These are phyloP conservation scores for Melanocharis versteri DNA, from an alignment of 2,113 vertebrate genomes.

Conservation along the genomic window DNA sequence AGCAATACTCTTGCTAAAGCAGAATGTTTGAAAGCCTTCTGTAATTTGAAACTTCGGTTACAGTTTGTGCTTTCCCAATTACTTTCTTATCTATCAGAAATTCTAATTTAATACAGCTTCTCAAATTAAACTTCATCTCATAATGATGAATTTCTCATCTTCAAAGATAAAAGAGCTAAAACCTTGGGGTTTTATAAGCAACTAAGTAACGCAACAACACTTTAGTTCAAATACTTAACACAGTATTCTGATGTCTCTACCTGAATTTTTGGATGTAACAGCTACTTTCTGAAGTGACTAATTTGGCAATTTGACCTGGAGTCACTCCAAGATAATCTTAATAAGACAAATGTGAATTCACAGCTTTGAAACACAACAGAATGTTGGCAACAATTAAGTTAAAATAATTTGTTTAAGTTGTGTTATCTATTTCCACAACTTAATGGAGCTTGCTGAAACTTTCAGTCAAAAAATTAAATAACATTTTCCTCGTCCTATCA, in stretches of 20 bases:
- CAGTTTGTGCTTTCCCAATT: neutral
- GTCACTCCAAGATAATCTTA: neutral
- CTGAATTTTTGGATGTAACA: neutral
- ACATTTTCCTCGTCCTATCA: neutral
- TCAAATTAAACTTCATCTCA: neutral
- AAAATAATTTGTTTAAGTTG: neutral
- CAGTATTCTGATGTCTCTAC: neutral
- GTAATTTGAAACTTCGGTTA: neutral
- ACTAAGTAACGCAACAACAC: neutral
- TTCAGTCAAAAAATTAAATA: neutral
- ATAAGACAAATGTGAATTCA: neutral
- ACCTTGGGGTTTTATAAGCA: neutral
- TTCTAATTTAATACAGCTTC: neutral
- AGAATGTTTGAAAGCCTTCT: neutral
- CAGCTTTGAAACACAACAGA: neutral
- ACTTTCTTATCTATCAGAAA: neutral
- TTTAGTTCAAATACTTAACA: neutral
- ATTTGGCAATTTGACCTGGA: neutral
- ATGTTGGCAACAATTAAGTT: neutral
- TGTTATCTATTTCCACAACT: neutral
- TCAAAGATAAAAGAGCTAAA: neutral
- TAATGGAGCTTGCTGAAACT: neutral
- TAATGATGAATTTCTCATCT: neutral
- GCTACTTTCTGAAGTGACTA: neutral
- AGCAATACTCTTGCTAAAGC: neutral